phyloP scores from a whole-genome alignment of 2,113 vertebrate genomes.

The Mobula hypostoma region DNA sequence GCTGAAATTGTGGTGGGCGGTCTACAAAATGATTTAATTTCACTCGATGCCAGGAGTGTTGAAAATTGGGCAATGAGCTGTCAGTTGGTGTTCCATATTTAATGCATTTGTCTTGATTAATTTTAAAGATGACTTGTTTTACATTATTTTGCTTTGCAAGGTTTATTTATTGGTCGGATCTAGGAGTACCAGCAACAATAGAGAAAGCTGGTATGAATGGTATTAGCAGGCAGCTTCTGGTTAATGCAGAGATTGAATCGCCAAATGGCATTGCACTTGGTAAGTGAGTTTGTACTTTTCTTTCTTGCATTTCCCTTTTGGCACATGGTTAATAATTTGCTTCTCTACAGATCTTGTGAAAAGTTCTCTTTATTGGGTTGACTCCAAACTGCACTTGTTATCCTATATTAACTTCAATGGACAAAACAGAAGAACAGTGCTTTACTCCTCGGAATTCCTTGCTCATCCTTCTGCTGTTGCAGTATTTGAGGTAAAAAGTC shows the following conservation, averaged over 20 bases:
- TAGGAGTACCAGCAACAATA: not conserved
- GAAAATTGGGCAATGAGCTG: too few species aligned
- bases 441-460: constrained; percentile 41
- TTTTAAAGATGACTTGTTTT: not conserved
- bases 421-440: constrained; percentile 40
- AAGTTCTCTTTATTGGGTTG: constrained; percentile 20
- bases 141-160: not conserved
- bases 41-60: too few species aligned
- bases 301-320: too few species aligned
- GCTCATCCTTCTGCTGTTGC: constrained; percentile 3
- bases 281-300: not conserved
- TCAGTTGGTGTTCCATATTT: too few species aligned
- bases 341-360: constrained; percentile 20
- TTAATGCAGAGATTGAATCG: not conserved
- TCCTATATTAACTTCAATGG: not conserved
- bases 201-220: constrained; percentile 35
- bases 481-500: not conserved
- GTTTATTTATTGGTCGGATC: constrained; percentile 31
- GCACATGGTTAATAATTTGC: not conserved
- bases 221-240: not conserved
- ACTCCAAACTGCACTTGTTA: not conserved
- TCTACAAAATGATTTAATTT: too few species aligned
- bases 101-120: not conserved
- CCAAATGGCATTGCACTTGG: constrained; percentile 30
- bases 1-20: too few species aligned